Base-by-base conservation (phyloP, 35 echinoderm and acorn worm species). In the Apostichopus parvimensis region DNA sequence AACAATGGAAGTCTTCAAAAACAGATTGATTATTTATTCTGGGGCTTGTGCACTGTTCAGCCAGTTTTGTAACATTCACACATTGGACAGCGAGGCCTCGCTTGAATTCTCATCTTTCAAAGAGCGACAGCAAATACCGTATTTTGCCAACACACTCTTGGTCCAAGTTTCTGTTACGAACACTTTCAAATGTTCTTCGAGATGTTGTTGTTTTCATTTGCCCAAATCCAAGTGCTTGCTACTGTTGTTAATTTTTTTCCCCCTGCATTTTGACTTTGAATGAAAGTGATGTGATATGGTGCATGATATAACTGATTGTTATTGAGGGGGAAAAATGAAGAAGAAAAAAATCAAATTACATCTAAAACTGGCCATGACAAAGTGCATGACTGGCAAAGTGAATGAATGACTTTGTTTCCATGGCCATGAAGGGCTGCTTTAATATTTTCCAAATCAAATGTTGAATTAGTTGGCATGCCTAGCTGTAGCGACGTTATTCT, bases 11-110 rank as follows among this genome's bases (percentile, higher is more conserved):
- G 34, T 45, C 34, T 45, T 45, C 34, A 45, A 45, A 45, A 45
- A 45, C 34, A 75, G 71, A 17, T 75, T 75, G 77, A 17, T 78
- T 45, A 78, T 45, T 78, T 78, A 22, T 24, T 45, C 20, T 78
- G 77, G 34, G 8, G 77, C 77, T 78, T 55, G 10, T 53, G 86
- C 68, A 88, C 72, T 65, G 64, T 66, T 88, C 86, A 9, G 72
- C 45, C 86, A 88, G 86, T 62, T 66, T 66, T 88, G 62, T 13
- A 88, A 73, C 64, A 23, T 88, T 88, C 86, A 88, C 86, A 53
- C 86, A 88, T 88, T 88, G 86, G 86, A 73, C 86, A 54, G 75
- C 86, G 64, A 88, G 34, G 21, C 86, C 86, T 88, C 72, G 85
- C 59, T 87, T 8, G 57, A 73, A n/a, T 61, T 66, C 21, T 18